phyloP scores from a whole-genome alignment of 1,140 invertebrate genomes.

The Pinna nobilis region DNA sequence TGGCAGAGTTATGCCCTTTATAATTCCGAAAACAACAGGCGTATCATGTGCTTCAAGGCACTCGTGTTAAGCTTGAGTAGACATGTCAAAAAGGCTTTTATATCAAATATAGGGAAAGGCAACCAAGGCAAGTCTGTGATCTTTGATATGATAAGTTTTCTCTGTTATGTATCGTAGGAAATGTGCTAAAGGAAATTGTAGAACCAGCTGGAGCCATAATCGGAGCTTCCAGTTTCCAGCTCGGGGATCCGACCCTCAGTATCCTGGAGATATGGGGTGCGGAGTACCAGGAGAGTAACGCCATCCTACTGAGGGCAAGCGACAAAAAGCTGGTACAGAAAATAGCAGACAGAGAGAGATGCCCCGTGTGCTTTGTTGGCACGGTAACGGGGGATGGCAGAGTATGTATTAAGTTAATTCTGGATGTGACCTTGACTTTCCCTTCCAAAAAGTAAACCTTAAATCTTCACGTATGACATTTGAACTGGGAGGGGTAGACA shows the following conservation, averaged over 20 bases:
- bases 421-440: no score
- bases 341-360: slow-evolving; percentile 91
- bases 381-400: slow-evolving; percentile 91
- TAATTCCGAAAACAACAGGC: no score
- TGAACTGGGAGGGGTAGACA: no score
- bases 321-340: slow-evolving; percentile 80
- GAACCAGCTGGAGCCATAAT: slow-evolving; percentile 95
- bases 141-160: no score
- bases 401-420: no score
- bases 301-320: slow-evolving; percentile 84
- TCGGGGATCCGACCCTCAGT: slow-evolving; percentile 96
- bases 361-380: slow-evolving; percentile 95
- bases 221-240: slow-evolving; percentile 86
- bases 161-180: slow-evolving; percentile 80
- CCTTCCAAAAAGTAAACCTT: no score
- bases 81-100: background rate
- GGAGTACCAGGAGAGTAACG: slow-evolving; percentile 98
- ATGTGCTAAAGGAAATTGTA: slow-evolving; percentile 97
- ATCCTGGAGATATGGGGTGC: slow-evolving; percentile 97
- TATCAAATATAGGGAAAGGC: background rate
- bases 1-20: no score
- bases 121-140: no score
- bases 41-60: no score
- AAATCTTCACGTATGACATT: no score
- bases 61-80: no score